Percentiles rank a stretch among this genome's conserved stretches.
Conservation (phyloP, 2,797 vertebrate species). For the Yasuhikotakia modesta region DNA sequence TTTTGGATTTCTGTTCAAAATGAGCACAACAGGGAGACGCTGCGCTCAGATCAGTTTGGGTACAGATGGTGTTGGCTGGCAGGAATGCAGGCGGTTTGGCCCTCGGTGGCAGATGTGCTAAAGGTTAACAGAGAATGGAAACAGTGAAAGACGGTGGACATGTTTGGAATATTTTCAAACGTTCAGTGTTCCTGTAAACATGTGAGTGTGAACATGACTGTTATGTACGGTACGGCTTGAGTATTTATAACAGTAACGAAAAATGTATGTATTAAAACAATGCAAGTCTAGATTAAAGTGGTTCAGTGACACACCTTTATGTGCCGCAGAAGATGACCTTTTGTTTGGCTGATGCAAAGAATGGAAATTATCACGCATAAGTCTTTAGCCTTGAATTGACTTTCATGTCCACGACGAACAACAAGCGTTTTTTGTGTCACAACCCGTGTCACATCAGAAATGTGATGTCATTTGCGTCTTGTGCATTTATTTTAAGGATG, state of each 20-base stretch:
- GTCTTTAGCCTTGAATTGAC: slow-evolving; percentile 54
- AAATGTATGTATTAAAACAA: slow-evolving; percentile 14
- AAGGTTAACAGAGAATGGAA: slow-evolving; percentile 66
- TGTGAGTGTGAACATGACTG: too few relatives aligned
- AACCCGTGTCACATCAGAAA: slow-evolving; percentile 28
- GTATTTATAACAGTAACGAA: too few relatives aligned
- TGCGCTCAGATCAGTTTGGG: slow-evolving; percentile 27
- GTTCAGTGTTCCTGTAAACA: too few relatives aligned
- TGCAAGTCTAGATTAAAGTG: slow-evolving; percentile 36
- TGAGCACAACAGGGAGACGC: slow-evolving; percentile 4
- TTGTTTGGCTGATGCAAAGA: slow-evolving; percentile 58
- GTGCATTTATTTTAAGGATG: not conserved
- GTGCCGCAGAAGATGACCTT: slow-evolving; percentile 39
- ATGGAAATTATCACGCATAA: slow-evolving; percentile 52
- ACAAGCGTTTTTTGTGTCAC: slow-evolving; percentile 45
- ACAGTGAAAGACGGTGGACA: not conserved
- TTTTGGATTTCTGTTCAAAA: slow-evolving; percentile 1
- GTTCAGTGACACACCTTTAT: slow-evolving; percentile 36
- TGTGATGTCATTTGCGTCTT: not conserved
- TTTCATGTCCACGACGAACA: slow-evolving; percentile 47
- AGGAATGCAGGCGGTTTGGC: slow-evolving; percentile 52
- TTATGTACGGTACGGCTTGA: too few relatives aligned
- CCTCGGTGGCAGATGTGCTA: slow-evolving; percentile 67
- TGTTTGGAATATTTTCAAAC: slow-evolving; percentile 10
- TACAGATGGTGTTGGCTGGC: slow-evolving; percentile 77